These are phyloP conservation scores for Nebria ingens DNA, from an alignment of 1,140 invertebrate genomes.

Conservation along the genomic window DNA sequence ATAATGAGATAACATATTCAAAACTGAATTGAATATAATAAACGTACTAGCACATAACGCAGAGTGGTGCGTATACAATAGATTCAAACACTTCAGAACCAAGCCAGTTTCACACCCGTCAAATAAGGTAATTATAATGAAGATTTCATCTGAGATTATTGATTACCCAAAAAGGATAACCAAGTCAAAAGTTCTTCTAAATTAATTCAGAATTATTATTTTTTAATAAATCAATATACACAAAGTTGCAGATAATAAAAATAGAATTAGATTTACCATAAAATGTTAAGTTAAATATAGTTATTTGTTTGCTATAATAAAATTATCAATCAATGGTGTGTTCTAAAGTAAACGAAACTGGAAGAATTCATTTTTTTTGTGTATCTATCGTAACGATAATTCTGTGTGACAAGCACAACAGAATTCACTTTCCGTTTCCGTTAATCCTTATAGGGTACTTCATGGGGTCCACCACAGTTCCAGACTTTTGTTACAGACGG, in stretches of 20 bases:
- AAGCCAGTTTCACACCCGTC: not conserved
- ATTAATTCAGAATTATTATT: no score
- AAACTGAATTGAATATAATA: not conserved
- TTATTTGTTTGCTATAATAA: no score
- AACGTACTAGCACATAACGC: not conserved
- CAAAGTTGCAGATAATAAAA: no score
- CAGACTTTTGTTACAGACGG: not conserved
- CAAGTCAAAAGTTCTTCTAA: no score
- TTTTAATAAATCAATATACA: no score
- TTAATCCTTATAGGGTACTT: not conserved
- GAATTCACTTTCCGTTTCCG: slow-evolving; percentile 6
- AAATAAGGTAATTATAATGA: no score
- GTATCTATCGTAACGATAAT: not conserved
- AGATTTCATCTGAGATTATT: no score
- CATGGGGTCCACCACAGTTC: not conserved
- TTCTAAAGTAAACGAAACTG: no score
- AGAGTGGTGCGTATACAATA: not conserved
- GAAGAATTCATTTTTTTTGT: not conserved
- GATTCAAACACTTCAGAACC: not conserved
- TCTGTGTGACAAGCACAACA: not conserved
- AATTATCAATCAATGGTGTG: no score
- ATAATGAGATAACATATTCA: not conserved
- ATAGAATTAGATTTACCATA: no score
- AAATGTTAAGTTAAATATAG: no score
- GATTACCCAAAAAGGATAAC: no score